These are phyloP conservation scores for Chaitophorus viminalis DNA, from an alignment of 2,888 invertebrate genomes.

Conservation along the genomic window DNA sequence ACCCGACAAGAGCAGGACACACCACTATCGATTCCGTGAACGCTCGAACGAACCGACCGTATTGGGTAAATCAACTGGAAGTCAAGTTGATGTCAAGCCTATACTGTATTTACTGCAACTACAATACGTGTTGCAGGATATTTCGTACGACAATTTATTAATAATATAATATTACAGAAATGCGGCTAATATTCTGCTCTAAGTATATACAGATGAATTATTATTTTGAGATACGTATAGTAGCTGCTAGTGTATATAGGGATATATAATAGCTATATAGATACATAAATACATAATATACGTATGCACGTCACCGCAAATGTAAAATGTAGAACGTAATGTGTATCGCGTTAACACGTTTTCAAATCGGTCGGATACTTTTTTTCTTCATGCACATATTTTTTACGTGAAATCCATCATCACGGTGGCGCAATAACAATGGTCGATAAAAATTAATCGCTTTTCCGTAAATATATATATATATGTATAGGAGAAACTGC, in stretches of 20 bases:
- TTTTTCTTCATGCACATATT: neutral
- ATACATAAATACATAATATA: neutral
- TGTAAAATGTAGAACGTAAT: neutral
- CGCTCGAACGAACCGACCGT: too few species aligned
- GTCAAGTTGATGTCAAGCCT: too few species aligned
- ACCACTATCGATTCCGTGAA: too few species aligned
- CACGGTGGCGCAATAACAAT: neutral
- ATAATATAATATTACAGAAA: too few species aligned
- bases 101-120: too few species aligned
- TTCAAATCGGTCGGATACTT: neutral
- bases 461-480: neutral
- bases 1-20: too few species aligned
- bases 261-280: neutral
- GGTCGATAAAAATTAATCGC: constrained; percentile 30
- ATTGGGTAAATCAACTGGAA: too few species aligned
- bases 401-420: neutral
- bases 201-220: too few species aligned
- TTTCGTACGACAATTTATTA: too few species aligned
- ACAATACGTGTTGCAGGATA: too few species aligned
- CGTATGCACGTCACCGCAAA: neutral
- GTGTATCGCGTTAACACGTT: neutral
- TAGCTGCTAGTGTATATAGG: too few species aligned
- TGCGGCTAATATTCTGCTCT: neutral
- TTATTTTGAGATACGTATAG: too few species aligned
- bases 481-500: neutral